A percentile compares a stretch with the other conserved stretches of the same genome.
Conservation (phyloP, 2,797 vertebrate genomes). For the Cephalopachus bancanus region DNA sequence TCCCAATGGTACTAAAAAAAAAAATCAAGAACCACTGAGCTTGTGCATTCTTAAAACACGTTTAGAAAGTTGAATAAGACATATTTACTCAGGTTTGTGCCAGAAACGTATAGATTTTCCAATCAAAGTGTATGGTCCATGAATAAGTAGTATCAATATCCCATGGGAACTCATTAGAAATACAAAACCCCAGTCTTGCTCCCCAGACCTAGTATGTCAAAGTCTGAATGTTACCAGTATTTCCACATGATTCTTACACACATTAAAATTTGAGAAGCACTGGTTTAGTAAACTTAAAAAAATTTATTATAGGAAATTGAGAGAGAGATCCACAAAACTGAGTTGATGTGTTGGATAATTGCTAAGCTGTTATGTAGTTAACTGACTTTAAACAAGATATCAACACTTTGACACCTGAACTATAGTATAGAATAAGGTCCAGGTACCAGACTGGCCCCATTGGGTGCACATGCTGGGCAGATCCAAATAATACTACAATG, state of each 20-base stretch:
- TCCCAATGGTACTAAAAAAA: background rate
- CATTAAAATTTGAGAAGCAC: background rate
- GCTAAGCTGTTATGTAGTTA: background rate
- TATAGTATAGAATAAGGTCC: background rate
- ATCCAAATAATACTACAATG: background rate
- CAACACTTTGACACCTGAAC: background rate
- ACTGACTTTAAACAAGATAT: background rate
- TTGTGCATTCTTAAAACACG: constrained; percentile 1
- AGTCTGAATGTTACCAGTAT: background rate
- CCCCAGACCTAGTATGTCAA: background rate
- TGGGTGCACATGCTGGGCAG: background rate
- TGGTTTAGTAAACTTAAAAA: background rate
- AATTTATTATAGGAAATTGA: background rate
- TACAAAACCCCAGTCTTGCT: background rate
- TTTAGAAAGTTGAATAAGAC: background rate
- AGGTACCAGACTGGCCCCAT: background rate
- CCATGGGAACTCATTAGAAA: background rate
- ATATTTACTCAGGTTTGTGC: background rate
- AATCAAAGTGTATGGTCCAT: background rate
- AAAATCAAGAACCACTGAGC: background rate
- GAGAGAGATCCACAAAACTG: background rate
- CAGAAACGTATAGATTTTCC: background rate
- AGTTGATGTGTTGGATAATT: background rate
- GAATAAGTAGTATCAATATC: background rate
- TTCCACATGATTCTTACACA: background rate